phyloP scores from a whole-genome alignment of 2,888 invertebrate genomes.

The Amaurobius ferox region DNA sequence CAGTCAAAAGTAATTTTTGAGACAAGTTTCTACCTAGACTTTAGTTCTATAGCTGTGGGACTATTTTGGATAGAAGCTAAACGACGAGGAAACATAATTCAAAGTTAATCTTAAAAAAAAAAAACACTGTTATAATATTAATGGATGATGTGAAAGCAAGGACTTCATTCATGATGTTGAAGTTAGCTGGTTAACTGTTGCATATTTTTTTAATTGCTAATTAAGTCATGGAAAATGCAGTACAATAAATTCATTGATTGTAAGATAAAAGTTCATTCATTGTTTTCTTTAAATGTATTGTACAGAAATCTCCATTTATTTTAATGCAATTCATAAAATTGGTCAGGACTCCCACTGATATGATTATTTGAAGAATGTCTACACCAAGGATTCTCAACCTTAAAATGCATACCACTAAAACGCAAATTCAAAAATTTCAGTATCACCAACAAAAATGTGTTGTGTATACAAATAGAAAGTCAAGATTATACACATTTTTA shows the following conservation, averaged over 20 bases:
- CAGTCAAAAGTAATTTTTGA: constrained; percentile 50
- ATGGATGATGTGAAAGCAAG: constrained; percentile 47
- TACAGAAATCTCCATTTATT: too few species aligned
- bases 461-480: too few species aligned
- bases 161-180: constrained; percentile 56
- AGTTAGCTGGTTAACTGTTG: constrained; percentile 61
- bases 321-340: too few species aligned
- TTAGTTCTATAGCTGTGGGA: constrained; percentile 59
- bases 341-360: too few species aligned
- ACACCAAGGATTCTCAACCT: too few species aligned
- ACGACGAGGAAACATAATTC: constrained; percentile 33
- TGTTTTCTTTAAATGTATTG: too few species aligned
- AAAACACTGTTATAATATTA: constrained; percentile 48
- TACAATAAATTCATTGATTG: constrained; percentile 69
- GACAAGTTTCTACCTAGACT: constrained; percentile 49
- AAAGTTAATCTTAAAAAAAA: constrained; percentile 48
- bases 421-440: too few species aligned
- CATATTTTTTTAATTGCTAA: constrained; percentile 70
- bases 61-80: constrained; percentile 59
- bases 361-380: too few species aligned
- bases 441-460: too few species aligned
- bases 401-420: too few species aligned
- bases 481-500: too few species aligned
- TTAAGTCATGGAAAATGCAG: constrained; percentile 63
- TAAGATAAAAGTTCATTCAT: constrained; percentile 29